Evolutionary conservation across 2,113 vertebrate genomes (phyloP).

Genomic region (Dolichallabes microphthalmus): DNA sequence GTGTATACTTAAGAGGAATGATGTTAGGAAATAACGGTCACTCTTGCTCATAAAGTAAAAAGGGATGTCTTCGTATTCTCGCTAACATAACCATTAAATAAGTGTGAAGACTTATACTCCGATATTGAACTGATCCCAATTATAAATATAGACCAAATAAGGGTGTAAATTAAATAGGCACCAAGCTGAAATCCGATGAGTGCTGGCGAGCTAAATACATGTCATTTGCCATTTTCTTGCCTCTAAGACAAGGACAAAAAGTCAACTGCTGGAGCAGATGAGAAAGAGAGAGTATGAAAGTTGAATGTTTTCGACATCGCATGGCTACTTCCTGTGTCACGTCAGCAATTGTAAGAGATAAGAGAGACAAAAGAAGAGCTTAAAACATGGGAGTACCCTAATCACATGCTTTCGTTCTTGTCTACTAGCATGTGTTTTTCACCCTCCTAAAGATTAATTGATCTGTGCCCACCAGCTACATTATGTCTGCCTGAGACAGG

Average conservation of each 20-base stretch:
- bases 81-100: not conserved
- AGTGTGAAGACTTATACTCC: not conserved
- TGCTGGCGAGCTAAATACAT: not conserved
- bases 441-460: slow-evolving; percentile 12
- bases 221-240: not conserved
- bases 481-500: slow-evolving; percentile 26
- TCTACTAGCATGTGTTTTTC: slow-evolving; percentile 27
- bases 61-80: not conserved
- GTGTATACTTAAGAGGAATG: not conserved
- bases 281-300: slow-evolving; percentile 11
- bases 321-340: slow-evolving; percentile 28
- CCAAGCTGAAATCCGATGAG: not conserved
- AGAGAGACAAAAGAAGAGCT: slow-evolving; percentile 36
- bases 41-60: not conserved
- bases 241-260: not conserved
- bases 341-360: slow-evolving; percentile 37
- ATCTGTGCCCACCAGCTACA: slow-evolving; percentile 25
- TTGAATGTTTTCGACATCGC: slow-evolving; percentile 51
- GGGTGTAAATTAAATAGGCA: not conserved
- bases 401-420: slow-evolving; percentile 31
- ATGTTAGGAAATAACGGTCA: slow-evolving; percentile 5
- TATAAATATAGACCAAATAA: not conserved
- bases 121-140: not conserved
- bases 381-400: slow-evolving; percentile 43
- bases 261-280: slow-evolving; percentile 2